Base-by-base conservation (phyloP, 1,140 invertebrate species). In the Ceratina australensis region DNA sequence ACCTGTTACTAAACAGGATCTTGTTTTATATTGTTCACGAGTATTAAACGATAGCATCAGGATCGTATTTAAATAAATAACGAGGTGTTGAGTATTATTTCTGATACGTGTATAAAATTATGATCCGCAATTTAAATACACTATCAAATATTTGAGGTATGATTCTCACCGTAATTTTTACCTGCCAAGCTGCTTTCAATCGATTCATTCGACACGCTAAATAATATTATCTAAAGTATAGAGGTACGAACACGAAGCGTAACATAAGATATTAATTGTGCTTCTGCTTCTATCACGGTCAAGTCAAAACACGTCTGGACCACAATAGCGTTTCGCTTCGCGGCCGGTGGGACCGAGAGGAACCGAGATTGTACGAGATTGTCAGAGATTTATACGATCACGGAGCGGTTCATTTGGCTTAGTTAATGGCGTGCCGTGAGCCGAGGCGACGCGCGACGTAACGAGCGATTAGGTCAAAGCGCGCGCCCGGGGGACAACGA, bases 221-320 rank as follows among this genome's bases (percentile, higher is more conserved):
- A 42, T 42, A 8, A 10, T 42, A 7, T 42, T 42, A 7, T 0
- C 10, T 42, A 0, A 42, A 42, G 33, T 2, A 33, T 33, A 42
- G 33, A 42, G 8, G 16, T 1, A 22, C 57, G 52, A 10, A 57
- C 60, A 54, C 65, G 54, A 74, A 79, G 78, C 60, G 71, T 10
- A 81, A 81, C 63, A 65, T 64, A 69, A 71, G 76, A 81, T 81
- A 77, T 81, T 77, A n/a, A 79, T 77, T 71, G 78, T 42, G 63
- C 57, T 33, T 20, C 68, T 52, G 47, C 79, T 77, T 84, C 80
- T 80, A 84, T 87, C 78, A 81, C 63, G 54, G 79, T 65, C 64
- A 76, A 79, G 84, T 87, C 86, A 86, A 86, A 89, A 87, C 87
- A 86, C 82, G 79, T 72, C 80, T 82, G 60, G 81, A 15, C 24